phyloP scores from a whole-genome alignment of 2,797 vertebrate genomes.

The Tinamus major region DNA sequence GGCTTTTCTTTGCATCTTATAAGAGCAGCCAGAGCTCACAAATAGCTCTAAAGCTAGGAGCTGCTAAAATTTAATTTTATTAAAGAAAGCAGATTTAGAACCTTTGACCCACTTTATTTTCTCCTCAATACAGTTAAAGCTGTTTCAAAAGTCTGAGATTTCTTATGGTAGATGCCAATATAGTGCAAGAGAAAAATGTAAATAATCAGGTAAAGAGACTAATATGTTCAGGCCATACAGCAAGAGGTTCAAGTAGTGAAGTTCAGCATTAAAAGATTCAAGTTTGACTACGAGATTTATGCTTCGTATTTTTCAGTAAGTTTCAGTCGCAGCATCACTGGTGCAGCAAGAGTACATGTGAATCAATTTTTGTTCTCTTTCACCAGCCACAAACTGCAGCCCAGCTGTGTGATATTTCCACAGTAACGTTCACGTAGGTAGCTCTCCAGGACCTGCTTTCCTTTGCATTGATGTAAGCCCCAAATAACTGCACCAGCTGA shows the following conservation, averaged over 20 bases:
- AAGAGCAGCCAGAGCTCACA: not conserved
- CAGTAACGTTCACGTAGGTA: not conserved
- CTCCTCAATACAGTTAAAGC: not conserved
- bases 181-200: not conserved
- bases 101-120: not conserved
- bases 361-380: not conserved
- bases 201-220: not conserved
- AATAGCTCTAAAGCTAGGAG: not conserved
- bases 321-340: not conserved
- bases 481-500: slow-evolving; percentile 23
- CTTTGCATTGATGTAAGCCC: not conserved
- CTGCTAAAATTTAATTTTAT: not conserved
- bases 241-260: not conserved
- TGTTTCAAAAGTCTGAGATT: not conserved
- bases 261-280: not conserved
- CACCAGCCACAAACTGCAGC: not conserved
- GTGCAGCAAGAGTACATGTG: accelerated
- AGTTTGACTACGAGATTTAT: not conserved
- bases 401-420: slow-evolving; percentile 1
- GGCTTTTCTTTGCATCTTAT: not conserved
- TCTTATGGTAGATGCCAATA: not conserved
- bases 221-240: not conserved
- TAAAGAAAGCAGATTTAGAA: not conserved
- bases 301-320: not conserved
- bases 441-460: slow-evolving; percentile 1